phyloP scores from a whole-genome alignment of 2,888 invertebrate species.

The Pammene fasciana region DNA sequence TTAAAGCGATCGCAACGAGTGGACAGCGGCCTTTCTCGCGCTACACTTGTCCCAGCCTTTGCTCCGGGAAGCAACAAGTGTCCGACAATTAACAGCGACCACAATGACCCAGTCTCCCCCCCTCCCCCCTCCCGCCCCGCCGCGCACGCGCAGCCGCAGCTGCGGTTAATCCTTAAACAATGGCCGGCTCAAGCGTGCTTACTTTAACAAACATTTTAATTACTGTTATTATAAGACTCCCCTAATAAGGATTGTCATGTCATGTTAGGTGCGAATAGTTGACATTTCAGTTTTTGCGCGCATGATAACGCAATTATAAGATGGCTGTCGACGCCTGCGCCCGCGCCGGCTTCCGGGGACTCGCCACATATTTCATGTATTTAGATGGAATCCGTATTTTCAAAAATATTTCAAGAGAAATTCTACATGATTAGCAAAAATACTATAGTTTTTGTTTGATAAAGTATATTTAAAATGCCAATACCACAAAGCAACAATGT shows the following conservation, averaged over 20 bases:
- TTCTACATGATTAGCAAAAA: neutral
- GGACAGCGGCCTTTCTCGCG: slow-evolving; percentile 3
- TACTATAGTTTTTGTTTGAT: neutral
- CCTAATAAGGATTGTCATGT: slow-evolving; percentile 26
- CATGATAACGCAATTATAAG: slow-evolving; percentile 15
- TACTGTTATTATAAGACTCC: slow-evolving; percentile 29
- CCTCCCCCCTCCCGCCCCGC: neutral
- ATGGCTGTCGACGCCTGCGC: neutral
- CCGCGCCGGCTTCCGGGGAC: slow-evolving; percentile 16
- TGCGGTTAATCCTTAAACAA: slow-evolving; percentile 38
- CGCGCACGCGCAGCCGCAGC: slow-evolving; percentile 39
- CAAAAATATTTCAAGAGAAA: neutral
- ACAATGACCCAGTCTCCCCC: slow-evolving; percentile 15
- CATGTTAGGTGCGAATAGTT: slow-evolving; percentile 25
- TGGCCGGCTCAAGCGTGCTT: slow-evolving; percentile 22
- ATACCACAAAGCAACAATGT: neutral
- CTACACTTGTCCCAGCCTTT: slow-evolving; percentile 30
- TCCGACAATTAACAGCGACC: slow-evolving; percentile 39
- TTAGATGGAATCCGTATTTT: slow-evolving; percentile 11
- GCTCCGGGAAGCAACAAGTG: slow-evolving; percentile 39
- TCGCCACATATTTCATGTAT: slow-evolving; percentile 1
- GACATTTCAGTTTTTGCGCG: slow-evolving; percentile 13
- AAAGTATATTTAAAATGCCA: neutral
- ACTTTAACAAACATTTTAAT: slow-evolving; percentile 34
- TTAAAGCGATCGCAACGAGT: neutral